Conservation (phyloP, 2,113 vertebrate genomes). For the Agapornis roseicollis region DNA sequence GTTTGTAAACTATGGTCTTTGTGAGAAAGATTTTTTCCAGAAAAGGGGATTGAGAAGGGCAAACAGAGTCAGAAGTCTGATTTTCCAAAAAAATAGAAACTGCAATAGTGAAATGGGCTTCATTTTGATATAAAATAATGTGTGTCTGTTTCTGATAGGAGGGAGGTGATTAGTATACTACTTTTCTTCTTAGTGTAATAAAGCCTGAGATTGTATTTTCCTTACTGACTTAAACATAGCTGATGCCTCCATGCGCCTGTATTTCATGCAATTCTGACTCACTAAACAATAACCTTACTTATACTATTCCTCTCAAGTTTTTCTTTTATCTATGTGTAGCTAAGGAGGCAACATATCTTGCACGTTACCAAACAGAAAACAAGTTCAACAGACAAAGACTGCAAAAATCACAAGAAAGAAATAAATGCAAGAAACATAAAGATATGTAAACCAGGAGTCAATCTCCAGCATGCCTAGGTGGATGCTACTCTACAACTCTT, state of each 20-base stretch:
- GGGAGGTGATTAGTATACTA: background rate
- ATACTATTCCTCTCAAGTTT: background rate
- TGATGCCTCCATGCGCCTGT: background rate
- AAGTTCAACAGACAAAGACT: rapidly evolving
- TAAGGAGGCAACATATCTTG: background rate
- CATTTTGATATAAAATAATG: background rate
- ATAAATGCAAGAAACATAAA: background rate
- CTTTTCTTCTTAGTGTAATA: background rate
- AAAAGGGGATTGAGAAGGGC: background rate
- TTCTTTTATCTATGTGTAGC: background rate
- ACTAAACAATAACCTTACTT: background rate
- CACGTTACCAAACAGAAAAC: background rate
- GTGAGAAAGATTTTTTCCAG: background rate
- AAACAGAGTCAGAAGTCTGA: background rate
- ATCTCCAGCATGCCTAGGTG: background rate
- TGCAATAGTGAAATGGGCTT: background rate
- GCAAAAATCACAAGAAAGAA: background rate
- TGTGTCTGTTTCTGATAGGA: background rate
- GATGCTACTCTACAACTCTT: background rate
- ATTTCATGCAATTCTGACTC: background rate
- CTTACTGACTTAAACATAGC: background rate
- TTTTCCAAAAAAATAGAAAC: background rate
- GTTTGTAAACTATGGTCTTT: background rate
- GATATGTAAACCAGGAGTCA: background rate
- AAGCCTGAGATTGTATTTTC: background rate